These are phyloP conservation scores for Dipodomys merriami DNA, from an alignment of 2,113 vertebrate species.

Conservation along the genomic window DNA sequence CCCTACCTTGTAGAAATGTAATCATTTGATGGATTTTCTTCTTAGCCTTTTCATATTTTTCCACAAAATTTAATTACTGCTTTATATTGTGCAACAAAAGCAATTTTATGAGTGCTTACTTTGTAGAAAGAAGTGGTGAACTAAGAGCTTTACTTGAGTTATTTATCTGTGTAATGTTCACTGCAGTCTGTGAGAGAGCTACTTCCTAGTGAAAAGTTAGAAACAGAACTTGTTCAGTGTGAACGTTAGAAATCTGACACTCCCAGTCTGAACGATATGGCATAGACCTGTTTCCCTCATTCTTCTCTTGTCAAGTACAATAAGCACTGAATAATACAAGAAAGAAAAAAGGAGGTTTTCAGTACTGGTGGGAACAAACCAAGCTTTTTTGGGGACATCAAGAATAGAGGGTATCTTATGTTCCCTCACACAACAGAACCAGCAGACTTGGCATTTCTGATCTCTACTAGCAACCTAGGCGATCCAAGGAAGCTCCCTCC, in stretches of 20 bases:
- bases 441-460: neutral
- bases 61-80: constrained; percentile 14
- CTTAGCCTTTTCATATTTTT: constrained; percentile 33
- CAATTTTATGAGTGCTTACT: constrained; percentile 15
- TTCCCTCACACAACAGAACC: neutral
- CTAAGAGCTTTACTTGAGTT: neutral
- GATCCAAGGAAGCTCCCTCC: neutral
- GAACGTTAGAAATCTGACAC: neutral
- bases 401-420: neutral
- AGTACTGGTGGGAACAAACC: neutral
- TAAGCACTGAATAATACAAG: neutral
- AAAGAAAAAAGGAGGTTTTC: neutral
- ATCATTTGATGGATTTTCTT: constrained; percentile 45
- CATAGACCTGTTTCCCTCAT: neutral
- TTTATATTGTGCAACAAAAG: neutral
- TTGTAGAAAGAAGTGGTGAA: neutral
- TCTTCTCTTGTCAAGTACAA: neutral
- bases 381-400: neutral
- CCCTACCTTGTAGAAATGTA: neutral
- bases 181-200: neutral
- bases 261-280: neutral
- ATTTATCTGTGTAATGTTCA: neutral
- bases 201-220: neutral
- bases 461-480: neutral
- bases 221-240: neutral